Conservation (phyloP, 2,113 vertebrate genomes). For the Triplophysa tibetana region DNA sequence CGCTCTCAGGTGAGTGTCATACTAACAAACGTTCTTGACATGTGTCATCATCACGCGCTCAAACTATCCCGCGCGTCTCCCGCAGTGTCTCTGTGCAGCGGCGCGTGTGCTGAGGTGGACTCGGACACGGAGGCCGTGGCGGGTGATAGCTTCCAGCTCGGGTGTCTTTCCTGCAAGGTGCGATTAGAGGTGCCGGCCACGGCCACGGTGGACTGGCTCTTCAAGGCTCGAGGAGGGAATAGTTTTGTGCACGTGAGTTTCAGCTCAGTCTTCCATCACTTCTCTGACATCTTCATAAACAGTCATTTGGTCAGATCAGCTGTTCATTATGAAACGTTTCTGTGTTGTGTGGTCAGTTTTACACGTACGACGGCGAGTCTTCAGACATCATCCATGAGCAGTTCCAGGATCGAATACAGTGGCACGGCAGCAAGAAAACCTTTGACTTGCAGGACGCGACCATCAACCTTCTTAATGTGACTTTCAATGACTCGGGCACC, state of each 20-base stretch:
- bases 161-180: conserved; percentile 89
- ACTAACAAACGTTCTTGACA: no score
- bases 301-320: no score
- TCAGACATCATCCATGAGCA: conserved; percentile 64
- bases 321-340: not conserved
- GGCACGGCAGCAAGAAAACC: conserved; percentile 81
- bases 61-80: conserved; percentile 25
- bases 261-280: no score
- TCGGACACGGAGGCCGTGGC: conserved; percentile 84
- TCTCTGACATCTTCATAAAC: no score
- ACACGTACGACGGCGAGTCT: conserved; percentile 67
- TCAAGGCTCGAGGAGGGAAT: conserved; percentile 71
- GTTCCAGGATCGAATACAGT: conserved; percentile 76
- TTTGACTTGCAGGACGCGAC: conserved; percentile 85
- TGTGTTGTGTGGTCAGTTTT: conserved; percentile 73
- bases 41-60: not conserved
- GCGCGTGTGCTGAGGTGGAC: conserved; percentile 87
- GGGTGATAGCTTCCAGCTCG: conserved; percentile 79
- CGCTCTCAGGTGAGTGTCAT: conserved; percentile 67
- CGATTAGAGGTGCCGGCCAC: conserved; percentile 78
- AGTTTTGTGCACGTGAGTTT: conserved; percentile 72
- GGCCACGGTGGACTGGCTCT: conserved; percentile 81
- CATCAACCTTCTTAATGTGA: conserved; percentile 83
- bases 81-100: conserved; percentile 57
- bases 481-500: conserved; percentile 81